Evolutionary conservation across 2,888 invertebrate genomes (phyloP).

Genomic region (Coelinius sp.): DNA sequence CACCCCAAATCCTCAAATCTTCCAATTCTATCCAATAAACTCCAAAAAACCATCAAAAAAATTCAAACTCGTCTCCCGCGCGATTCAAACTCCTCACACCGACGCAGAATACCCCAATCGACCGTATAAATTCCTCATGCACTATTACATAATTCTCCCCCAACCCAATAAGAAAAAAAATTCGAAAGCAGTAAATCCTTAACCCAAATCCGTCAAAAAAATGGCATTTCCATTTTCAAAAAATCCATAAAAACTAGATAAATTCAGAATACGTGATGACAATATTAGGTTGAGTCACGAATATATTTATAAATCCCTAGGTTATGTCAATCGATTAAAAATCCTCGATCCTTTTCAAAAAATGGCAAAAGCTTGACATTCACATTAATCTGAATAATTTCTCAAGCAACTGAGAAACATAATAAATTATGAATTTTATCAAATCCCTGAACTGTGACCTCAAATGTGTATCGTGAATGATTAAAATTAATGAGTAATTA

Average conservation of each 20-base stretch:
- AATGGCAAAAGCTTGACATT: neutral
- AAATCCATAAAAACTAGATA: neutral
- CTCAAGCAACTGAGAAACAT: too few species aligned
- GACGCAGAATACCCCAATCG: conserved; percentile 9
- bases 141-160: conserved; percentile 10
- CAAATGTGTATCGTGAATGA: neutral
- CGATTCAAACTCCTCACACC: neutral
- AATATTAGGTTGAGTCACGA: conserved; percentile 25
- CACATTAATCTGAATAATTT: neutral
- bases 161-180: neutral
- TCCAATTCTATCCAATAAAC: neutral
- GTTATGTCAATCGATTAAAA: conserved; percentile 30
- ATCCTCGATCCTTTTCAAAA: neutral
- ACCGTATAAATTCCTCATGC: neutral
- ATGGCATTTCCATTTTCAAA: neutral
- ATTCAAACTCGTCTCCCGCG: conserved; percentile 23
- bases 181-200: conserved; percentile 1
- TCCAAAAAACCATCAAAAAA: neutral
- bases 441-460: too few species aligned
- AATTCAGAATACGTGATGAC: neutral
- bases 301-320: conserved; percentile 8
- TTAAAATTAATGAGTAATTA: too few species aligned
- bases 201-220: neutral
- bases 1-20: neutral
- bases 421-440: too few species aligned